Evolutionary conservation across 2,888 invertebrate species (phyloP).

Genomic region (Torymus aiolomorphi): DNA sequence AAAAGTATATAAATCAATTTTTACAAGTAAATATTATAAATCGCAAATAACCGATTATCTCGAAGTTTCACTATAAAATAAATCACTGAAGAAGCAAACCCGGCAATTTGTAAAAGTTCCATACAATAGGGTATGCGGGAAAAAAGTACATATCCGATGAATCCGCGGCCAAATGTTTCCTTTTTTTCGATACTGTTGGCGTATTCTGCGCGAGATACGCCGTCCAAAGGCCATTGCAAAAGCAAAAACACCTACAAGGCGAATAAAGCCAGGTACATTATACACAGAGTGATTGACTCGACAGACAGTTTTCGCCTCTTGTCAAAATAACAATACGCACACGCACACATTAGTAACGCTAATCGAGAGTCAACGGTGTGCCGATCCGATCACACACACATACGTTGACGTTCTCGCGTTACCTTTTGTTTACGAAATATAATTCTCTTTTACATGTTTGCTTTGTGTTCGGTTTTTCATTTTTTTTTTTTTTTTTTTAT

Average conservation of each 20-base stretch:
- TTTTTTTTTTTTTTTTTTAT: neutral
- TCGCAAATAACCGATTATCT: neutral
- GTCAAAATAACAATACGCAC: conserved; percentile 13
- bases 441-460: conserved; percentile 45
- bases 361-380: neutral
- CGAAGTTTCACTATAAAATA: conserved; percentile 22
- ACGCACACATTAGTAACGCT: neutral
- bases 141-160: conserved; percentile 24
- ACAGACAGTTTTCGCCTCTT: conserved; percentile 24
- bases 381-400: neutral
- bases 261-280: conserved; percentile 56
- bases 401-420: neutral
- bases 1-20: conserved; percentile 8
- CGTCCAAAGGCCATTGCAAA: conserved; percentile 37
- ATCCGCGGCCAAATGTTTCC: neutral
- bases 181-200: neutral
- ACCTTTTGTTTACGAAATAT: conserved; percentile 44
- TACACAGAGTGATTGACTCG: conserved; percentile 46
- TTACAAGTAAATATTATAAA: conserved; percentile 25
- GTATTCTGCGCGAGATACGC: conserved; percentile 11
- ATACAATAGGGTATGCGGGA: neutral
- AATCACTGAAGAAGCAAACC: conserved; percentile 15
- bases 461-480: conserved; percentile 21
- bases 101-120: conserved; percentile 7
- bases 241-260: conserved; percentile 53